A percentile compares a stretch with the other conserved stretches of the same genome.
These are phyloP conservation scores for Oxyteleia sp. DNA, from an alignment of 2,888 invertebrate species.

Conservation along the genomic window DNA sequence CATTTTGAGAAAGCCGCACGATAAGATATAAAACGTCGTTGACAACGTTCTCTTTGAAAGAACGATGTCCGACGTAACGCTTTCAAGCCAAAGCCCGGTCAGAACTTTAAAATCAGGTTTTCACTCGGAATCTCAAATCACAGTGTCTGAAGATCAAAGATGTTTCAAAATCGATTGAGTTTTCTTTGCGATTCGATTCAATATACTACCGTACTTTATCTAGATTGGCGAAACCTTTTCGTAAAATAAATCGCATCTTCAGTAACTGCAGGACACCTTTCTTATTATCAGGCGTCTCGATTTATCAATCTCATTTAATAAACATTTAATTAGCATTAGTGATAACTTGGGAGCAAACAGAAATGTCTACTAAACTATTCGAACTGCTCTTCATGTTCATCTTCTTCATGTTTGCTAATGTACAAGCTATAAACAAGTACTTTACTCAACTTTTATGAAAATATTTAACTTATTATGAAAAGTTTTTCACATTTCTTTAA, in stretches of 20 bases:
- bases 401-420: too few species aligned
- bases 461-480: too few species aligned
- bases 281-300: conserved; percentile 42
- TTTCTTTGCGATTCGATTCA: conserved; percentile 78
- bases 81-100: conserved; percentile 74
- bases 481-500: too few species aligned
- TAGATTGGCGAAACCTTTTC: conserved; percentile 56
- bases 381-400: too few species aligned
- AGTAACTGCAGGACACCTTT: conserved; percentile 28
- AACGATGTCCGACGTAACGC: conserved; percentile 67
- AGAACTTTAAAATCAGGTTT: conserved; percentile 73
- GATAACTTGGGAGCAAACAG: too few species aligned
- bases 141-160: conserved; percentile 80
- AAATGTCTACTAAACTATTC: too few species aligned
- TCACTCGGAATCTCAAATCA: conserved; percentile 72
- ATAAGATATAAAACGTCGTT: conserved; percentile 46
- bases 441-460: too few species aligned
- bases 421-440: too few species aligned
- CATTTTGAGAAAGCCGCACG: conserved; percentile 34
- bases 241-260: conserved; percentile 56
- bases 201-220: conserved; percentile 81
- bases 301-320: conserved; percentile 43
- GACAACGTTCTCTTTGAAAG: conserved; percentile 73
- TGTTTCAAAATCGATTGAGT: conserved; percentile 77
- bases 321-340: too few species aligned